phyloP scores from a whole-genome alignment of 2,797 vertebrate genomes.

The Mormyrus hasselquistii region DNA sequence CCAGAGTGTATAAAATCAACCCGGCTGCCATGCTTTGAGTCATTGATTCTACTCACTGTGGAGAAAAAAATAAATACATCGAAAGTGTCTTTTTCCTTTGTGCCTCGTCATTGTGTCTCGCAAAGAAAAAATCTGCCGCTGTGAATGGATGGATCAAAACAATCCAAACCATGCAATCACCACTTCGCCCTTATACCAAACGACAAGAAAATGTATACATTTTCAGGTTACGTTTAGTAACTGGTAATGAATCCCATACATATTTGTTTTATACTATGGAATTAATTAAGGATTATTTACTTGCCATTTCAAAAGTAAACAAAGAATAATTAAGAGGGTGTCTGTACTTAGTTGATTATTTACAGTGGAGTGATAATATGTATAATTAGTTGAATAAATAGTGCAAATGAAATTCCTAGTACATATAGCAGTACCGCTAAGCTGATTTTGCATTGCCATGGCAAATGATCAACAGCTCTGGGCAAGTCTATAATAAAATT shows the following conservation, averaged over 20 bases:
- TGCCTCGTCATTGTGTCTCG: neutral
- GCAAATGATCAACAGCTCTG: neutral
- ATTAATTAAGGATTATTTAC: neutral
- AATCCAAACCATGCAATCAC: neutral
- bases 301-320: neutral
- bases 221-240: neutral
- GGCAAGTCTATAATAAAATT: neutral
- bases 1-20: neutral
- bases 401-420: neutral
- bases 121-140: neutral
- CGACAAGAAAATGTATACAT: neutral
- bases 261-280: neutral
- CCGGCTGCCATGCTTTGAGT: neutral
- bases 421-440: neutral
- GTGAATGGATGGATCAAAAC: neutral
- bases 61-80: neutral
- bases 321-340: neutral
- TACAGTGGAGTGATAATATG: neutral
- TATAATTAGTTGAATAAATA: neutral
- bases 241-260: neutral
- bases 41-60: neutral
- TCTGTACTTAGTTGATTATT: conserved; percentile 8
- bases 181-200: neutral
- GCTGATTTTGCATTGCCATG: neutral
- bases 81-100: neutral